Conservation (phyloP, 2,113 vertebrate genomes). For the Pyxicephalus adspersus region DNA sequence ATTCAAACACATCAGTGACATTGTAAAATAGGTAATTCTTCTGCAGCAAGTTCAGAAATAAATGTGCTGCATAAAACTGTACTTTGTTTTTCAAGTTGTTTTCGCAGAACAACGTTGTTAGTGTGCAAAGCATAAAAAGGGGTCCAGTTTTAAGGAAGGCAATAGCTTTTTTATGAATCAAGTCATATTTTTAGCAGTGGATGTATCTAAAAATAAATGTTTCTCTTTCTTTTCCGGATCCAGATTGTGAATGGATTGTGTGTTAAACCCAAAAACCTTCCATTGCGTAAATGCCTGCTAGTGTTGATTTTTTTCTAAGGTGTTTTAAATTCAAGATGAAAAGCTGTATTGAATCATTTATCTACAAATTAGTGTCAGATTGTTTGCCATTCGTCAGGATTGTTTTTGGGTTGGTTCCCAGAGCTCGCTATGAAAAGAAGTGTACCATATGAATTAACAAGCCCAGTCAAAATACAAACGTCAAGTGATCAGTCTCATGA, state of each 20-base stretch:
- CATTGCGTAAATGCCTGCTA: conserved; percentile 50
- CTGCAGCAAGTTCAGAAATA: no score
- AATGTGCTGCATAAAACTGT: no score
- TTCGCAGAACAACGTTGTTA: no score
- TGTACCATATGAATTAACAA: conserved; percentile 49
- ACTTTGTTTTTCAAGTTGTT: no score
- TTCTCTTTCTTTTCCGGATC: conserved; percentile 21
- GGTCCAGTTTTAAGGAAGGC: no score
- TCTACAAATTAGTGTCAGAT: conserved; percentile 55
- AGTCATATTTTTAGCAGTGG: conserved; percentile 22
- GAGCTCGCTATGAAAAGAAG: conserved; percentile 38
- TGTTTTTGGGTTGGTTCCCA: conserved; percentile 48
- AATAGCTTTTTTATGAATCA: background rate
- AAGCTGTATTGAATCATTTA: conserved; percentile 38
- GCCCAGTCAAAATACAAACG: conserved; percentile 45
- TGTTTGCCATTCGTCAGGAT: conserved; percentile 43
- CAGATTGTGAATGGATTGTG: conserved; percentile 30
- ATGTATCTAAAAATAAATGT: conserved; percentile 47
- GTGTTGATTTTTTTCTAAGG: conserved; percentile 1
- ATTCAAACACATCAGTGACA: no score
- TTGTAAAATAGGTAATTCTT: no score
- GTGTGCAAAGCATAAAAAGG: no score
- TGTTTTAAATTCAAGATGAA: conserved; percentile 32
- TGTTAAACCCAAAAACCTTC: conserved; percentile 49
- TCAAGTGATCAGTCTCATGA: conserved; percentile 27